Evolutionary conservation across 1,140 invertebrate species (phyloP).

Genomic region (Drosophila ohnishii): DNA sequence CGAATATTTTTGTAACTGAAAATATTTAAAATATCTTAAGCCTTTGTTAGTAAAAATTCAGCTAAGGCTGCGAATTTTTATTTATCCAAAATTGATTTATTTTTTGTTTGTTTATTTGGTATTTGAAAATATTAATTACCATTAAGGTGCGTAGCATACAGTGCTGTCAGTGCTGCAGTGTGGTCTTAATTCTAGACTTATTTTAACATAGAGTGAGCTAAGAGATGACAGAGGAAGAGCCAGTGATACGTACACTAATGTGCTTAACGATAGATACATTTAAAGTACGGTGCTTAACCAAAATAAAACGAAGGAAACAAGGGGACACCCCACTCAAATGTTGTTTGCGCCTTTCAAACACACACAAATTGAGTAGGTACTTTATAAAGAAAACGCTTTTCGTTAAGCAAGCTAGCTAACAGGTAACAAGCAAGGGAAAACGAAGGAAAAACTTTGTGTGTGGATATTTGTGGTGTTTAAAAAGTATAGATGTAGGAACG

Average conservation of each 20-base stretch:
- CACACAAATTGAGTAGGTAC: conserved; percentile 46
- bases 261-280: conserved; percentile 73
- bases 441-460: conserved; percentile 4
- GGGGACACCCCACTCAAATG: conserved; percentile 38
- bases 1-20: no score
- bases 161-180: conserved; percentile 38
- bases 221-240: conserved; percentile 6
- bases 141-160: conserved; percentile 28
- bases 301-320: conserved; percentile 54
- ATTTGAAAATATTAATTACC: neutral
- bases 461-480: neutral
- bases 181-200: conserved; percentile 69
- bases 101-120: neutral
- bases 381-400: conserved; percentile 54
- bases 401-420: conserved; percentile 63
- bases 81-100: neutral
- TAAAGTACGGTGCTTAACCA: conserved; percentile 66
- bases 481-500: neutral
- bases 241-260: conserved; percentile 58
- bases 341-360: conserved; percentile 45
- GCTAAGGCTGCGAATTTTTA: no score
- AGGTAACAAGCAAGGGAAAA: conserved; percentile 66
- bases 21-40: no score
- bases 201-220: conserved; percentile 35
- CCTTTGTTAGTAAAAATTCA: no score